These are phyloP conservation scores for Moxostoma hubbsi DNA, from an alignment of 2,797 vertebrate genomes.

Conservation along the genomic window DNA sequence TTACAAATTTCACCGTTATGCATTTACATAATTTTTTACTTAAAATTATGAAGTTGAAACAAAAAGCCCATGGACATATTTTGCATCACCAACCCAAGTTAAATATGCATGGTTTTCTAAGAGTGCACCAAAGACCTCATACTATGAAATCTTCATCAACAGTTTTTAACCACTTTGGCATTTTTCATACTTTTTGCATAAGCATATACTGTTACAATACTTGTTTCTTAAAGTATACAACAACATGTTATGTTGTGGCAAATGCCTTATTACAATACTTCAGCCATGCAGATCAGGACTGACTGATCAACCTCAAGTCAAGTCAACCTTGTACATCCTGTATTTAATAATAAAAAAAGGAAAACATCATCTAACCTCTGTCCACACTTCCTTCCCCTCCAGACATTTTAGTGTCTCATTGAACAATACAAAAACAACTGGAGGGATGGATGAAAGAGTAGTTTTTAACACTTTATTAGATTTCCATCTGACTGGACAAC, in stretches of 20 bases:
- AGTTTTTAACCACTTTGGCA: neutral
- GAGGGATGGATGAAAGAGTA: constrained; percentile 39
- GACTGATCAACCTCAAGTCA: constrained; percentile 64
- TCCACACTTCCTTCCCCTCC: constrained; percentile 68
- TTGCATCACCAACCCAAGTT: neutral
- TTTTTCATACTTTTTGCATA: neutral
- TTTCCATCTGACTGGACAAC: constrained; percentile 62
- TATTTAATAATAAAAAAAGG: constrained; percentile 65
- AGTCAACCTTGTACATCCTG: constrained; percentile 64
- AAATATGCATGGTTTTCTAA: neutral
- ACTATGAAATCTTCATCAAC: neutral
- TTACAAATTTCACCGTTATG: no score
- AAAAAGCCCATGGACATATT: neutral
- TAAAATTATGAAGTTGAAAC: no score
- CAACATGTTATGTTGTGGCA: neutral
- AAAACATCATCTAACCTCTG: constrained; percentile 67
- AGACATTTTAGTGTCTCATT: constrained; percentile 70
- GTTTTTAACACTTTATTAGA: constrained; percentile 46
- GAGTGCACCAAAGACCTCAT: no score
- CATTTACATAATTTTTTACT: no score
- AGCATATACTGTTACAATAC: neutral
- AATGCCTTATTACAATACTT: neutral
- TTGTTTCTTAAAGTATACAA: neutral
- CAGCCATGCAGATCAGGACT: neutral
- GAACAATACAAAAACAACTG: constrained; percentile 13